Conservation (phyloP, 2,888 invertebrate genomes). For the Malacosoma neustria region DNA sequence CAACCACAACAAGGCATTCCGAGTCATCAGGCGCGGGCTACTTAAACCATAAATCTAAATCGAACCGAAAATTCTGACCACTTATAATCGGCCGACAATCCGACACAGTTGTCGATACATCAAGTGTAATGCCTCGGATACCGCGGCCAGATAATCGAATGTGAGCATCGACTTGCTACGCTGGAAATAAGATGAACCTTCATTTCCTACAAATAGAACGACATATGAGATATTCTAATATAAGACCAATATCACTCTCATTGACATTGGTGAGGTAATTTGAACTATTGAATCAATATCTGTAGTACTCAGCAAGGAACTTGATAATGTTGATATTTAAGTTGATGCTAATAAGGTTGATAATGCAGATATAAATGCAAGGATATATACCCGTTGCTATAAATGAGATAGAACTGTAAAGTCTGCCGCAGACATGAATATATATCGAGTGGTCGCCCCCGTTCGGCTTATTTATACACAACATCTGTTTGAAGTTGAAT, state of each 20-base stretch:
- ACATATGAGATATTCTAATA: conserved; percentile 27
- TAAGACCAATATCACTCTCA: conserved; percentile 30
- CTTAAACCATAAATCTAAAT: background rate
- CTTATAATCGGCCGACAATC: conserved; percentile 50
- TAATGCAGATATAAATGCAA: background rate
- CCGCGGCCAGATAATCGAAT: conserved; percentile 73
- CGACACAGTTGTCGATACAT: conserved; percentile 70
- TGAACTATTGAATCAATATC: background rate
- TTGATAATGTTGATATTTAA: background rate
- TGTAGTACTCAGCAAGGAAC: background rate
- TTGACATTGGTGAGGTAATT: conserved; percentile 15
- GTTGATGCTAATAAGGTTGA: conserved; percentile 33
- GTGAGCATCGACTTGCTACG: conserved; percentile 73
- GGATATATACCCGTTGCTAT: background rate
- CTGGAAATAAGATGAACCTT: conserved; percentile 70
- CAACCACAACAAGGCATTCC: background rate
- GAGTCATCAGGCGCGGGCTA: background rate
- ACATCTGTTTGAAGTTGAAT: conserved; percentile 74
- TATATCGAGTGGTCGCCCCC: conserved; percentile 74
- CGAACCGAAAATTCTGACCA: background rate
- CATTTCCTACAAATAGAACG: conserved; percentile 33
- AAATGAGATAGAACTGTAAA: conserved; percentile 69
- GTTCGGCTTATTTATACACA: conserved; percentile 74
- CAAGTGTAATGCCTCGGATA: conserved; percentile 73
- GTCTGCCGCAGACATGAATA: conserved; percentile 74